These are phyloP conservation scores for Dichetophora obliterata DNA, from an alignment of 2,888 invertebrate species.

Conservation along the genomic window DNA sequence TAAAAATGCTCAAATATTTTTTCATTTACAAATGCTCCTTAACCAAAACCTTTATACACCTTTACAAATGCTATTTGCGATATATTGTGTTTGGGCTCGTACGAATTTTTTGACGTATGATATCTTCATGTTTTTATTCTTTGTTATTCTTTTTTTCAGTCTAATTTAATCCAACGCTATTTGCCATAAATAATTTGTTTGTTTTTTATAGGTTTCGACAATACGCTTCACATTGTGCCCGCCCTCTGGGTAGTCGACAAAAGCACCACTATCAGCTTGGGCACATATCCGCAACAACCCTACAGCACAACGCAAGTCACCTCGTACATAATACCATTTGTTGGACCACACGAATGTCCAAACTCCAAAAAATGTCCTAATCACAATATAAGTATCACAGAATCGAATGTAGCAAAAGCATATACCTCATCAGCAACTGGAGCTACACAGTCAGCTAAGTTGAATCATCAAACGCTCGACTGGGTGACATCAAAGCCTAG, in stretches of 20 bases:
- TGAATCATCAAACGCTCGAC: conserved; percentile 6
- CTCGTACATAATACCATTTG: conserved; percentile 69
- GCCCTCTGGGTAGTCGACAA: conserved; percentile 66
- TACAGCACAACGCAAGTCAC: conserved; percentile 67
- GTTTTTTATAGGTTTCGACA: conserved; percentile 66
- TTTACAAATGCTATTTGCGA: no score
- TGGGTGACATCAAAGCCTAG: background rate
- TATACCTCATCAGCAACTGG: conserved; percentile 28
- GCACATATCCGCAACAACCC: conserved; percentile 53
- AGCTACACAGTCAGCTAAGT: conserved; percentile 4
- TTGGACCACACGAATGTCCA: conserved; percentile 69
- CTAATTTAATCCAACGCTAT: no score
- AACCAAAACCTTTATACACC: no score
- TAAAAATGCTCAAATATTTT: no score
- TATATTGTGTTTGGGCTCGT: no score
- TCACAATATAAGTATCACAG: conserved; percentile 49
- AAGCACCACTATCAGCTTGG: conserved; percentile 50
- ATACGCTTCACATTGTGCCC: conserved; percentile 69
- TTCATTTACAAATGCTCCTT: no score
- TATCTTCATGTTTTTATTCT: no score
- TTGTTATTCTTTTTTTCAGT: no score
- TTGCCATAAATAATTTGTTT: background rate
- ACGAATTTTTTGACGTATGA: no score
- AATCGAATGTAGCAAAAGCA: conserved; percentile 21
- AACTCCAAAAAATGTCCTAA: conserved; percentile 69